Base-by-base conservation (phyloP, 2,888 invertebrate species). In the Cheilosia grossa region DNA sequence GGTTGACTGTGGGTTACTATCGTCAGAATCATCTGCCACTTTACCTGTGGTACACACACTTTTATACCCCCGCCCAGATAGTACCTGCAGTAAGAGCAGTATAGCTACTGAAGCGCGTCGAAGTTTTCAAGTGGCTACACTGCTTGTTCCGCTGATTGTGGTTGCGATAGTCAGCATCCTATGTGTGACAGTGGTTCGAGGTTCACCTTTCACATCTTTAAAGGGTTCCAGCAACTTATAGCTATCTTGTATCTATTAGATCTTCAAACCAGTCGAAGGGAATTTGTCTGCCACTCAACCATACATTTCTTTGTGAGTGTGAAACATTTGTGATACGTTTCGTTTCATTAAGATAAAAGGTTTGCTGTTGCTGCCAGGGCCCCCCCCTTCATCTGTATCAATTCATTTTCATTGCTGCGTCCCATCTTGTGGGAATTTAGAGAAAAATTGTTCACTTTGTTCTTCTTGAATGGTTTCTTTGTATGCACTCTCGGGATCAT, bases 341-440 rank as follows among this genome's bases (percentile, higher is more conserved):
- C 37, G 47, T 73, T 81, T 74, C 64, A 81, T 81, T 81, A 64
- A 81, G 81, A 74, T 81, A 81, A 81, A 81, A 81, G 81, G 81
- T 74, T 81, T 69, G 63, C 63, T 74, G 49, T 56, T 37, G 53
- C n/a, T 51, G 51, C 2, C 56, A 64, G 21, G 27, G n/a, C n/a
- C n/a, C 47, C 24, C 24, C 24, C 24, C 24, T 27, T 30, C 63
- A 69, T 63, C 81, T 13, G 51, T 58, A 51, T 42, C 74, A 69
- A 69, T 75, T 74, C 63, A 74, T 80, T 74, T 80, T 58, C 47
- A 73, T 69, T 49, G 73, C 56, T 59, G 21, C 13, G 56, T 47
- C 47, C n/a, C 56, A n/a, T 33, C 47, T 33, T 40, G 59, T 51
- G 24, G 49, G 51, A 27, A 51, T 13, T 33, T n/a, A 13, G 30